These are phyloP conservation scores for Protaetia brevitarsis DNA, from an alignment of 1,140 invertebrate species.

Conservation along the genomic window DNA sequence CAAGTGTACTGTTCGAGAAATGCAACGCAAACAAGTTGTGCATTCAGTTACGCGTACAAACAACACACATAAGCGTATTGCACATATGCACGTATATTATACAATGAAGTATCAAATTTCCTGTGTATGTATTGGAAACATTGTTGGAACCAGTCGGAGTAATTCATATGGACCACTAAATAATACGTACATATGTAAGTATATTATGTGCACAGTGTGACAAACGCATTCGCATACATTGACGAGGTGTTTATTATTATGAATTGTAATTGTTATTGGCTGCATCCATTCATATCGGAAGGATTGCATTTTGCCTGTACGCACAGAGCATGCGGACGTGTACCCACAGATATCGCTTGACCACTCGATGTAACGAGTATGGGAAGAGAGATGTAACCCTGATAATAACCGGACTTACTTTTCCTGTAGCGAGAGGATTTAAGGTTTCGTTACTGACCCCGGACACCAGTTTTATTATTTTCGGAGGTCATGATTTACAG, in stretches of 20 bases:
- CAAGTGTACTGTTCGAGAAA: too few relatives aligned
- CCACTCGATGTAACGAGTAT: neutral
- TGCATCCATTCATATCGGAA: too few relatives aligned
- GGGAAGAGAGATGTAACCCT: conserved; percentile 3
- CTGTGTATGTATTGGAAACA: neutral
- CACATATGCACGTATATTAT: neutral
- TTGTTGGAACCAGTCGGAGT: neutral
- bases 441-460: conserved; percentile 31
- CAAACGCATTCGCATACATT: too few relatives aligned
- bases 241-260: too few relatives aligned
- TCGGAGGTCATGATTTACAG: conserved; percentile 26
- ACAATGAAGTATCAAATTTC: neutral
- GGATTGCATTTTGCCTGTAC: too few relatives aligned
- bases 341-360: neutral
- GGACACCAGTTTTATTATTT: conserved; percentile 31
- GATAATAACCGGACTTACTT: conserved; percentile 11
- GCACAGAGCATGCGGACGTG: too few relatives aligned
- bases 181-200: too few relatives aligned
- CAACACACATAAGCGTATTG: neutral
- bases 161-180: neutral
- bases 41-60: too few relatives aligned
- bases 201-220: too few relatives aligned
- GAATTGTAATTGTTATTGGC: too few relatives aligned
- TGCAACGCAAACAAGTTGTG: too few relatives aligned
- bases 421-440: conserved; percentile 5